Conservation (phyloP, 2,797 vertebrate species). For the Xenentodon cancila region DNA sequence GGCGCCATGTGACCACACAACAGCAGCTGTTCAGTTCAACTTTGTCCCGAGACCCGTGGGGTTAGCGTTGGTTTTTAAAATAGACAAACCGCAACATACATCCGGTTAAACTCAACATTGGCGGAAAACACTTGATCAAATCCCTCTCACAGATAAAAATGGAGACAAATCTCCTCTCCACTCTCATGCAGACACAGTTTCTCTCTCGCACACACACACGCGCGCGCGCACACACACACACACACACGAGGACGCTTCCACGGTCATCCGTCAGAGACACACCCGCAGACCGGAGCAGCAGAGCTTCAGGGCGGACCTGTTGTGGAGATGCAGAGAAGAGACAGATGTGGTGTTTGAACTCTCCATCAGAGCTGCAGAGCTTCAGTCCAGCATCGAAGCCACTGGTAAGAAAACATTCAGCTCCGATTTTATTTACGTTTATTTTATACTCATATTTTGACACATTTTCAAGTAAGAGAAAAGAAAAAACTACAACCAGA, state of each 20-base stretch:
- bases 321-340: slow-evolving; percentile 62
- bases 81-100: background rate
- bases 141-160: background rate
- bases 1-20: slow-evolving; percentile 17
- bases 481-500: too few species aligned
- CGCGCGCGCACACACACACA: background rate
- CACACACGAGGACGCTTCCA: slow-evolving; percentile 46
- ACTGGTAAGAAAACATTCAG: slow-evolving; percentile 54
- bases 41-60: background rate
- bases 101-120: background rate
- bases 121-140: slow-evolving; percentile 2
- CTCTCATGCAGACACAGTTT: background rate
- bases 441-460: background rate
- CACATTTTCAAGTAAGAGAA: too few species aligned
- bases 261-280: slow-evolving; percentile 61
- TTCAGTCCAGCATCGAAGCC: slow-evolving; percentile 38
- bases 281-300: slow-evolving; percentile 51
- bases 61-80: background rate
- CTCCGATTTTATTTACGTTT: background rate
- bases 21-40: background rate
- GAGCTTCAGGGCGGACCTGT: slow-evolving; percentile 37
- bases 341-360: slow-evolving; percentile 27
- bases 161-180: slow-evolving; percentile 2
- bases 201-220: background rate
- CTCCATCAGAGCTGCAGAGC: slow-evolving; percentile 5